Conservation (phyloP, 2,888 invertebrate species). For the Willowsia nigromaculata region DNA sequence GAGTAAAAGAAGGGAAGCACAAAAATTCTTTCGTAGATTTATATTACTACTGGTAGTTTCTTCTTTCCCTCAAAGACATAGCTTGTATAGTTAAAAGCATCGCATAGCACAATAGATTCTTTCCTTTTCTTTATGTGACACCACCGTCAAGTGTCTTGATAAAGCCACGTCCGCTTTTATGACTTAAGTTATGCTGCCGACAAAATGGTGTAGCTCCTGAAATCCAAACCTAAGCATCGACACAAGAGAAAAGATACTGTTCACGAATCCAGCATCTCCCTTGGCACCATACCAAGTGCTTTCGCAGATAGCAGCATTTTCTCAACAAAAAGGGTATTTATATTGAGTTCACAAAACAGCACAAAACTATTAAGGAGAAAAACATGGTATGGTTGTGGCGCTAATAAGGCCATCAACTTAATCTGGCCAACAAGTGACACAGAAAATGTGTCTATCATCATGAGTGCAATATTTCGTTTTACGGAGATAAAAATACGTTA, state of each 20-base stretch:
- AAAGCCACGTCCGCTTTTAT: background rate
- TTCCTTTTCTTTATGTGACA: background rate
- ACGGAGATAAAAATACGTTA: background rate
- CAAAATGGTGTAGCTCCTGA: background rate
- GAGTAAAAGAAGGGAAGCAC: background rate
- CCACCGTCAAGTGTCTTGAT: background rate
- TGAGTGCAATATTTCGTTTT: background rate
- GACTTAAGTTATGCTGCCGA: background rate
- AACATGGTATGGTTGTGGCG: constrained; percentile 27
- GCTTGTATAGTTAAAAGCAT: background rate
- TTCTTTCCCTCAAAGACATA: background rate
- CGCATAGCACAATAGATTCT: background rate
- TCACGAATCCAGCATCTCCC: background rate
- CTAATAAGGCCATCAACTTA: constrained; percentile 56
- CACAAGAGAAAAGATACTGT: background rate
- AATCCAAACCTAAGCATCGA: background rate
- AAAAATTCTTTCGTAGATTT: background rate
- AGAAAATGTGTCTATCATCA: background rate
- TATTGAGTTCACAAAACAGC: background rate
- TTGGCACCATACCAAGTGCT: constrained; percentile 36
- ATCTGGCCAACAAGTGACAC: constrained; percentile 58
- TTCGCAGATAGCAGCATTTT: background rate
- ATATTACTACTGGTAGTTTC: background rate
- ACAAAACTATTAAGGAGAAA: constrained; percentile 30
- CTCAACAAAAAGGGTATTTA: constrained; percentile 25